These are phyloP conservation scores for Eulithis testata DNA, from an alignment of 2,888 invertebrate genomes.

Conservation along the genomic window DNA sequence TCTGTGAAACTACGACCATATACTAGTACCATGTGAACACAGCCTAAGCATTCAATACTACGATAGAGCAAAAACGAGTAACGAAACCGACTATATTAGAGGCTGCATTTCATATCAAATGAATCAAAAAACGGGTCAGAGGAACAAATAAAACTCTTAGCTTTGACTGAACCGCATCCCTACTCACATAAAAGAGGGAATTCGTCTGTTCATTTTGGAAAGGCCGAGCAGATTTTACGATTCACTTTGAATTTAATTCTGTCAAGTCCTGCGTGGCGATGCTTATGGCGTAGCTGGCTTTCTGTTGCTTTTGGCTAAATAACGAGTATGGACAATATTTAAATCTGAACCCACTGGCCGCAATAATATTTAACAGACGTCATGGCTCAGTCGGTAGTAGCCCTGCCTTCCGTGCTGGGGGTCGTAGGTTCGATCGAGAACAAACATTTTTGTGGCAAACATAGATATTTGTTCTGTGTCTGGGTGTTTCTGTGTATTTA, in stretches of 20 bases:
- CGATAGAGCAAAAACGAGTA: slow-evolving; percentile 10
- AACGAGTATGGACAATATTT: background rate
- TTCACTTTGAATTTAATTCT: slow-evolving; percentile 10
- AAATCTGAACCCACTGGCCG: too few relatives aligned
- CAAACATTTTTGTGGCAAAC: too few relatives aligned
- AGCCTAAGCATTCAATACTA: background rate
- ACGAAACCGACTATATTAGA: slow-evolving; percentile 14
- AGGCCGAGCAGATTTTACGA: slow-evolving; percentile 1
- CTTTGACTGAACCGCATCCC: slow-evolving; percentile 14
- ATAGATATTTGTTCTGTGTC: too few relatives aligned
- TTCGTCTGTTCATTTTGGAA: slow-evolving; percentile 11
- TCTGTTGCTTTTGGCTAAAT: too few relatives aligned
- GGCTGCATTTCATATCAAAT: slow-evolving; percentile 18
- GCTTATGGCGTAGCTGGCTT: background rate
- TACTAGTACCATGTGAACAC: background rate
- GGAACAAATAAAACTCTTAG: slow-evolving; percentile 15
- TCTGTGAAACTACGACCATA: background rate
- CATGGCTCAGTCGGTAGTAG: too few relatives aligned
- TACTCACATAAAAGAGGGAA: slow-evolving; percentile 3
- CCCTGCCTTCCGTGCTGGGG: too few relatives aligned
- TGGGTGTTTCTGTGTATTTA: too few relatives aligned
- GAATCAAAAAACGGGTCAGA: slow-evolving; percentile 23
- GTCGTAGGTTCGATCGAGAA: too few relatives aligned
- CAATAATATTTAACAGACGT: too few relatives aligned
- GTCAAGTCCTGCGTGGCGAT: background rate